A percentile compares a stretch with the other conserved stretches of the same genome.
phyloP scores from a whole-genome alignment of 2,113 vertebrate genomes.

The Chionis minor region DNA sequence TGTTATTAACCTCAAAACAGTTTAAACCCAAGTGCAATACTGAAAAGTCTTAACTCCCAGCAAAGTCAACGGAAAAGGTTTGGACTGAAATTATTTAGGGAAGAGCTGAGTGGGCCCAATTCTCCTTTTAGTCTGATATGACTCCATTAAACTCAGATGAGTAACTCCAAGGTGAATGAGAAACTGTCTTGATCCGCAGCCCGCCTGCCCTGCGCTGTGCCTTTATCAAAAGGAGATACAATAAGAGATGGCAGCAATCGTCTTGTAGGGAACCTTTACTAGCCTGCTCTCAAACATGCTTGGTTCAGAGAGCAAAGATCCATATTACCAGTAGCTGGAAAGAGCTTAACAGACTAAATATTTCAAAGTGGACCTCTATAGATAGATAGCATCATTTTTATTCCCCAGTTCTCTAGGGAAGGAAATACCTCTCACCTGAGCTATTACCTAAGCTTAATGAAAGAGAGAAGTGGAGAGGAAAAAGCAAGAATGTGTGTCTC shows the following conservation, averaged over 20 bases:
- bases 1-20: not conserved
- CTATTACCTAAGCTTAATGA: not conserved
- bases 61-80: not conserved
- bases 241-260: not conserved
- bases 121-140: not conserved
- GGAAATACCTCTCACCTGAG: not conserved
- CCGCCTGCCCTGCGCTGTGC: not conserved
- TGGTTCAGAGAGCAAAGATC: not conserved
- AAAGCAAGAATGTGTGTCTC: not conserved
- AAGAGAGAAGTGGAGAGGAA: not conserved
- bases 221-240: not conserved
- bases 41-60: not conserved
- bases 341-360: not conserved
- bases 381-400: not conserved
- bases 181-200: not conserved
- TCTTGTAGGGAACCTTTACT: not conserved
- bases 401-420: not conserved
- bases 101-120: not conserved
- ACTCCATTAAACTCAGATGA: not conserved
- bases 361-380: not conserved
- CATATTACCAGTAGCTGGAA: not conserved
- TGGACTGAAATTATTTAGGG: not conserved
- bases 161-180: not conserved
- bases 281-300: not conserved
- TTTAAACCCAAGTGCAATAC: not conserved